These are phyloP conservation scores for Sakesphorus luctuosus DNA, from an alignment of 2,113 vertebrate species.

Conservation along the genomic window DNA sequence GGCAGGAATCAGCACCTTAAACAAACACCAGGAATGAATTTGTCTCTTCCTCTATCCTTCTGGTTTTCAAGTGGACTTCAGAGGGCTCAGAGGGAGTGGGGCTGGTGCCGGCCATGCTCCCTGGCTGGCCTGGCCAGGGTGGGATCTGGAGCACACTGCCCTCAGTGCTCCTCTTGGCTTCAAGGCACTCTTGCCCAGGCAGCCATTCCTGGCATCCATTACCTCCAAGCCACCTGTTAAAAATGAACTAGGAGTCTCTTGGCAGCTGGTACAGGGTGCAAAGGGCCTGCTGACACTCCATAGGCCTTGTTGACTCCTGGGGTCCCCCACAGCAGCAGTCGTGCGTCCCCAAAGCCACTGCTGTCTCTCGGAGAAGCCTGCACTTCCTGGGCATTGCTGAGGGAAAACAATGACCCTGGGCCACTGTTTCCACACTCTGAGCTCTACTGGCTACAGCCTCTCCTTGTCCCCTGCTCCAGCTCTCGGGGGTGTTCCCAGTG, in stretches of 20 bases:
- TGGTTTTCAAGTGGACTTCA: background rate
- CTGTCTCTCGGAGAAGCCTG: background rate
- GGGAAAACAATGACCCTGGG: rapidly evolving
- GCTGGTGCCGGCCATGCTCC: background rate
- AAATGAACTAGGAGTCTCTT: background rate
- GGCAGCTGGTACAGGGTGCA: background rate
- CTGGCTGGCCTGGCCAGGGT: background rate
- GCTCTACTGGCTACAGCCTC: background rate
- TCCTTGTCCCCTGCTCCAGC: background rate
- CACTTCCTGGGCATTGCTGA: background rate
- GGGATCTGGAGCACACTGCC: background rate
- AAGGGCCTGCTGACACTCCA: background rate
- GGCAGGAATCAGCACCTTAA: background rate
- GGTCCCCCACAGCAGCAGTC: background rate
- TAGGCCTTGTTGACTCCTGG: background rate
- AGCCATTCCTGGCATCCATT: background rate
- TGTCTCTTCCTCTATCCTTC: background rate
- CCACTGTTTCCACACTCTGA: background rate
- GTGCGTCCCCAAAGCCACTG: background rate
- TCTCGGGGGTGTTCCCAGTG: rapidly evolving
- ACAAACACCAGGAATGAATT: background rate
- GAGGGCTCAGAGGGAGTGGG: background rate
- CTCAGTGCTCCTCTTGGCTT: rapidly evolving
- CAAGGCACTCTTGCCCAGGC: background rate
- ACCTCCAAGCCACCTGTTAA: background rate